Percentiles rank a stretch among this genome's conserved stretches.
These are phyloP conservation scores for Drosophila lacteicornis DNA, from an alignment of 1,140 invertebrate genomes.

Conservation along the genomic window DNA sequence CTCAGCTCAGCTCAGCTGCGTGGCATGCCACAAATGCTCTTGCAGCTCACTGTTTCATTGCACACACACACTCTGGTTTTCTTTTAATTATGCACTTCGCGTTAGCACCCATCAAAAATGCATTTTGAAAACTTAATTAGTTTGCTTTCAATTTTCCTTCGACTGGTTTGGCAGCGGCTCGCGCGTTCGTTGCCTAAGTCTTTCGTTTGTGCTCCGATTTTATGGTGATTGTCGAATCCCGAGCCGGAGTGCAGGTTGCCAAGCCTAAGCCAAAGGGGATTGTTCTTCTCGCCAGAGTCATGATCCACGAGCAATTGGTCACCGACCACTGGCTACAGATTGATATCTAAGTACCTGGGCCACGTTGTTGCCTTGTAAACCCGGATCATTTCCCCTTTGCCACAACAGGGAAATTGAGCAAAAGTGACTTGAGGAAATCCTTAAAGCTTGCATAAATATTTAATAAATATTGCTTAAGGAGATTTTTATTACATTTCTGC, in stretches of 20 bases:
- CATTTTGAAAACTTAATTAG: slow-evolving; percentile 75
- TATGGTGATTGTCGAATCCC: slow-evolving; percentile 35
- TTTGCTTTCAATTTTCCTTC: slow-evolving; percentile 43
- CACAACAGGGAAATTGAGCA: slow-evolving; percentile 4
- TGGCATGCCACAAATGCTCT: slow-evolving; percentile 49
- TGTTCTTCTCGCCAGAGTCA: slow-evolving; percentile 38
- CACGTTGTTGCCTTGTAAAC: slow-evolving; percentile 12
- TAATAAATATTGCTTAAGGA: background rate
- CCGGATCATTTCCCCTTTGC: slow-evolving; percentile 14
- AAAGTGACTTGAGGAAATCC: background rate
- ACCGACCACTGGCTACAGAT: slow-evolving; percentile 15
- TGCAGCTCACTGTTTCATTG: slow-evolving; percentile 16
- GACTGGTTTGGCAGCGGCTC: slow-evolving; percentile 4
- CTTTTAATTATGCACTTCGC: slow-evolving; percentile 70
- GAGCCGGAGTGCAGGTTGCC: slow-evolving; percentile 35
- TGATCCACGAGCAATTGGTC: slow-evolving; percentile 24
- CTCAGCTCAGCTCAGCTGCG: slow-evolving; percentile 10
- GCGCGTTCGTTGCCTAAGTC: slow-evolving; percentile 53
- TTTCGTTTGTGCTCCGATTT: slow-evolving; percentile 34
- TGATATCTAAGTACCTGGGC: slow-evolving; percentile 23
- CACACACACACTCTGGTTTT: slow-evolving; percentile 20
- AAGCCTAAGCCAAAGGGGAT: slow-evolving; percentile 41
- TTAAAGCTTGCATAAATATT: background rate
- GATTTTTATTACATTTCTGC: background rate
- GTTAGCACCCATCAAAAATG: slow-evolving; percentile 61